Evolutionary conservation across 2,797 vertebrate species (phyloP).

Genomic region (Mus spretus): DNA sequence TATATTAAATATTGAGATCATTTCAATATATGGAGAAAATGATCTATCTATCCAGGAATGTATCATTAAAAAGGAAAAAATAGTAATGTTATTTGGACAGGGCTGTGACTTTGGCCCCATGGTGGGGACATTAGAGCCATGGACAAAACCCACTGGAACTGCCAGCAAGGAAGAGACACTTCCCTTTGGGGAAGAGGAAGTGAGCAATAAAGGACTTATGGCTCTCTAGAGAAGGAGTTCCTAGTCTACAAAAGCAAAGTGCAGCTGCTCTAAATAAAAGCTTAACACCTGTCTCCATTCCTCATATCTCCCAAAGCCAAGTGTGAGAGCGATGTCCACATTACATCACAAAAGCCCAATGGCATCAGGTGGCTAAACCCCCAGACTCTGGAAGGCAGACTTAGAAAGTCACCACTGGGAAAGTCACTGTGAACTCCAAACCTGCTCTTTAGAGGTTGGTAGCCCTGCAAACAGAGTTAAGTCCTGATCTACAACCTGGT

Average conservation of each 20-base stretch:
- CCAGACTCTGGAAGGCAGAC: not conserved
- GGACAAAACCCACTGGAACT: not conserved
- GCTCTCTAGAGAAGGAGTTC: constrained; percentile 69
- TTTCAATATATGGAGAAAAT: constrained; percentile 34
- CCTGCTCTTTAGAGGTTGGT: not conserved
- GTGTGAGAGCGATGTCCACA: too few relatives aligned
- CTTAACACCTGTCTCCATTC: not conserved
- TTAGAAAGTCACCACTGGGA: constrained; percentile 16
- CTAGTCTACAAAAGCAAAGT: constrained; percentile 39
- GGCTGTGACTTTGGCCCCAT: not conserved
- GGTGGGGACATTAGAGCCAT: not conserved
- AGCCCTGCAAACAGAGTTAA: not conserved
- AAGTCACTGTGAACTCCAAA: not conserved
- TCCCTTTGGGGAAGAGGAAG: constrained; percentile 61
- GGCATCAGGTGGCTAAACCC: not conserved
- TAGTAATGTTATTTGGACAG: constrained; percentile 12
- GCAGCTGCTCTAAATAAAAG: not conserved
- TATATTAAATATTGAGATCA: not conserved
- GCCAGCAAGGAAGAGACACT: not conserved
- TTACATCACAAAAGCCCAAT: not conserved
- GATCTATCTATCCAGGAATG: constrained; percentile 13
- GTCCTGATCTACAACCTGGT: not conserved
- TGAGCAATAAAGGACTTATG: constrained; percentile 62
- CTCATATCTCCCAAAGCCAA: not conserved
- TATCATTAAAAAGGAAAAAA: constrained; percentile 20